Conservation (phyloP, 2,113 vertebrate genomes). For the Campylomormyrus numenius region DNA sequence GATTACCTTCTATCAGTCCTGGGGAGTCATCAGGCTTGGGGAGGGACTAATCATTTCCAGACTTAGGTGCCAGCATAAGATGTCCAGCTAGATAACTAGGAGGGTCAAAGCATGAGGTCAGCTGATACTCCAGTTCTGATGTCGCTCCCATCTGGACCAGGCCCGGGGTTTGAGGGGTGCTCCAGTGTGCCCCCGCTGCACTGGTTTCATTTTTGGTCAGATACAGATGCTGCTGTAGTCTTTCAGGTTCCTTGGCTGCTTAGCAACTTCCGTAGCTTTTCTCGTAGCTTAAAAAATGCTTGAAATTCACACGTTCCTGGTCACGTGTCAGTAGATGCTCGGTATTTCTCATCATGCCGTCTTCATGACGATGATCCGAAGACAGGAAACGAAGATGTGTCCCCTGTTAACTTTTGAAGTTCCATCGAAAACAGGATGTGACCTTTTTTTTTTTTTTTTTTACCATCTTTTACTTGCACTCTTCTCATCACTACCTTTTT, state of each 20-base stretch:
- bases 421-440: not conserved
- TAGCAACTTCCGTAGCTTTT: not conserved
- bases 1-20: not conserved
- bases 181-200: not conserved
- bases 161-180: not conserved
- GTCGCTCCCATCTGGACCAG: not conserved
- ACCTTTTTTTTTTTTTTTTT: not conserved
- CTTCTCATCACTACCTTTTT: not conserved
- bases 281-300: not conserved
- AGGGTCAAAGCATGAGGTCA: not conserved
- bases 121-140: not conserved
- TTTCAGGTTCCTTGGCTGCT: not conserved
- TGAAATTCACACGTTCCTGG: not conserved
- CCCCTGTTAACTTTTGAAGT: not conserved
- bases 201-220: not conserved
- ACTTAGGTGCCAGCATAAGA: not conserved
- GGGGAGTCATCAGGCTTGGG: not conserved
- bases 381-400: not conserved
- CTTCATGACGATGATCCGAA: not conserved
- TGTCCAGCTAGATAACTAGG: not conserved
- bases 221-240: not conserved
- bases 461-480: not conserved
- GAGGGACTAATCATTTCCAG: not conserved
- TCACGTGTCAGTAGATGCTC: not conserved
- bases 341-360: not conserved